phyloP scores from a whole-genome alignment of 2,113 vertebrate species.

The Arothron firmamentum region DNA sequence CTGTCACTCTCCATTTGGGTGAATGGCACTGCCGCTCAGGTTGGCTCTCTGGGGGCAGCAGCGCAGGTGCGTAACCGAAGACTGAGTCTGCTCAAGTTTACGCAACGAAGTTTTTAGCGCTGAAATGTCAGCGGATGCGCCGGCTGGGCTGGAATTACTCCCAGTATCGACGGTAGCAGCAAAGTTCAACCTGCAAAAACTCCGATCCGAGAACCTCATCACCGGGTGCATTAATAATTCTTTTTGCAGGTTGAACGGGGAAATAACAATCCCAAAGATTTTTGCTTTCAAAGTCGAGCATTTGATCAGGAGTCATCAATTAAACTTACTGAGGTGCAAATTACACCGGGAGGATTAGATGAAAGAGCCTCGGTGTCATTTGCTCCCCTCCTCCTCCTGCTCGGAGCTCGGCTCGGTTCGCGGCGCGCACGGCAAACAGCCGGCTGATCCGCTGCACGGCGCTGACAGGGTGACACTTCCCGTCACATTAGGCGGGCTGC shows the following conservation, averaged over 20 bases:
- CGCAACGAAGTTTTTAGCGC: slow-evolving; percentile 39
- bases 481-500: slow-evolving; percentile 66
- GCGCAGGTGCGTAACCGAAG: neutral
- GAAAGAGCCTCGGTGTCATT: slow-evolving; percentile 76
- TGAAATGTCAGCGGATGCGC: neutral
- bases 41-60: slow-evolving; percentile 57
- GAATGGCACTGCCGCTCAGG: slow-evolving; percentile 68
- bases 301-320: slow-evolving; percentile 81
- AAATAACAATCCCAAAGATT: slow-evolving; percentile 69
- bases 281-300: slow-evolving; percentile 75
- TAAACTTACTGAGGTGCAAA: slow-evolving; percentile 75
- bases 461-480: slow-evolving; percentile 75
- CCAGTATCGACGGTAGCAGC: slow-evolving; percentile 19
- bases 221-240: slow-evolving; percentile 76
- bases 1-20: slow-evolving; percentile 70
- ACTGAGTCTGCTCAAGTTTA: slow-evolving; percentile 29
- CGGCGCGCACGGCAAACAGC: slow-evolving; percentile 56
- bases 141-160: neutral
- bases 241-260: slow-evolving; percentile 70
- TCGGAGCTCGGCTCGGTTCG: slow-evolving; percentile 60
- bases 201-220: slow-evolving; percentile 49
- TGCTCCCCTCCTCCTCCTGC: slow-evolving; percentile 68
- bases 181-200: slow-evolving; percentile 58
- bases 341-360: slow-evolving; percentile 75
- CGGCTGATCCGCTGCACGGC: slow-evolving; percentile 65